These are phyloP conservation scores for Peromyscus attwateri DNA, from an alignment of 2,797 vertebrate genomes.

Conservation along the genomic window DNA sequence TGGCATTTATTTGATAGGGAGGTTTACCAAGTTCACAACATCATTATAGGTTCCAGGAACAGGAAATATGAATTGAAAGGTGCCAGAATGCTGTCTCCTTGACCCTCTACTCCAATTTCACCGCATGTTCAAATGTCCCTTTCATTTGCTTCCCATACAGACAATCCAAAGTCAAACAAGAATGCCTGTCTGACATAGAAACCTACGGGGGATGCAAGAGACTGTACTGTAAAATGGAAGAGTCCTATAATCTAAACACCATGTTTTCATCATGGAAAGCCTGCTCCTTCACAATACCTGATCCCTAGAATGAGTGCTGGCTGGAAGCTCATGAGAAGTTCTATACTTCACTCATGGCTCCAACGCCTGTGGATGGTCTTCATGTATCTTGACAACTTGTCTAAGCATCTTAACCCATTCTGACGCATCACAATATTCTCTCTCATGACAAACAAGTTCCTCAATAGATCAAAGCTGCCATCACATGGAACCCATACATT, in stretches of 20 bases:
- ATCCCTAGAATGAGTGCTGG: background rate
- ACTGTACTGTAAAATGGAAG: background rate
- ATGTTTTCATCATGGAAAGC: background rate
- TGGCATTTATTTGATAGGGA: background rate
- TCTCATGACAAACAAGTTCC: background rate
- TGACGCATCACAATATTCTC: background rate
- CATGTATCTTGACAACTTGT: background rate
- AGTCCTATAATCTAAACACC: background rate
- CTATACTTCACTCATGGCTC: background rate
- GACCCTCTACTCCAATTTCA: background rate
- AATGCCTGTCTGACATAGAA: background rate
- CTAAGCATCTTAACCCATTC: background rate
- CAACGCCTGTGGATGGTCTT: background rate
- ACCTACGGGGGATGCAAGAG: background rate
- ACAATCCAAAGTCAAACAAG: background rate
- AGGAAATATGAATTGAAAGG: background rate
- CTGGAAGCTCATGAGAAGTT: background rate
- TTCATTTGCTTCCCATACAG: no score
- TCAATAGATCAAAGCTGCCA: background rate
- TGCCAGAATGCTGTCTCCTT: no score
- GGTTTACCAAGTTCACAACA: background rate
- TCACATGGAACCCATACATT: background rate
- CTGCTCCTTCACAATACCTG: background rate
- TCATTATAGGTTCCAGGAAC: background rate
- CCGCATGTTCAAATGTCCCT: no score